Evolutionary conservation across 2,113 vertebrate genomes (phyloP).

Genomic region (Trinectes maculatus): DNA sequence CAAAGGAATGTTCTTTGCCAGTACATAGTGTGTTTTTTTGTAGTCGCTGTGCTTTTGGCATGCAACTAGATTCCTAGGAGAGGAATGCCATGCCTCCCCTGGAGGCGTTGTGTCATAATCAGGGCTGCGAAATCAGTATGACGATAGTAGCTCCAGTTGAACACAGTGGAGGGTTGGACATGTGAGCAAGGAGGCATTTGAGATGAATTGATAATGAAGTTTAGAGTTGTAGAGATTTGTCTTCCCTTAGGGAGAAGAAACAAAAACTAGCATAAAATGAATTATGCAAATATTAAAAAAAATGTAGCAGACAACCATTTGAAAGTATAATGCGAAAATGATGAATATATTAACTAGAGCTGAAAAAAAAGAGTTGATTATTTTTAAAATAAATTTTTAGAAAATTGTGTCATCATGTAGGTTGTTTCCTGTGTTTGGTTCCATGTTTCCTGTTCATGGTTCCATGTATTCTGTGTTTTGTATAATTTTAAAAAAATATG

Average conservation of each 20-base stretch:
- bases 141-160: background rate
- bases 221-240: background rate
- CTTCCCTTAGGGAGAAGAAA: background rate
- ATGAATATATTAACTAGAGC: no score
- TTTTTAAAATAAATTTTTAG: no score
- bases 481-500: no score
- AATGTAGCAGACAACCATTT: no score
- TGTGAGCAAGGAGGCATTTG: background rate
- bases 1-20: conserved; percentile 63
- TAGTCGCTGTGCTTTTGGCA: conserved; percentile 24
- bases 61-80: conserved; percentile 41
- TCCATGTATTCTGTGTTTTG: no score
- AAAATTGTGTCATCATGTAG: no score
- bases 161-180: conserved; percentile 3
- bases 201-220: background rate
- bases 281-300: no score
- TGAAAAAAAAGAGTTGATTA: no score
- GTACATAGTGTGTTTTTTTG: conserved; percentile 16
- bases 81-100: conserved; percentile 48
- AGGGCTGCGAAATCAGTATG: conserved; percentile 26
- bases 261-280: background rate
- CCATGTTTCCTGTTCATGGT: no score
- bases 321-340: no score
- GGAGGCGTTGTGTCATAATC: conserved; percentile 54
- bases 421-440: no score